Base-by-base conservation (phyloP, 1,140 invertebrate genomes). In the Copidosoma floridanum region DNA sequence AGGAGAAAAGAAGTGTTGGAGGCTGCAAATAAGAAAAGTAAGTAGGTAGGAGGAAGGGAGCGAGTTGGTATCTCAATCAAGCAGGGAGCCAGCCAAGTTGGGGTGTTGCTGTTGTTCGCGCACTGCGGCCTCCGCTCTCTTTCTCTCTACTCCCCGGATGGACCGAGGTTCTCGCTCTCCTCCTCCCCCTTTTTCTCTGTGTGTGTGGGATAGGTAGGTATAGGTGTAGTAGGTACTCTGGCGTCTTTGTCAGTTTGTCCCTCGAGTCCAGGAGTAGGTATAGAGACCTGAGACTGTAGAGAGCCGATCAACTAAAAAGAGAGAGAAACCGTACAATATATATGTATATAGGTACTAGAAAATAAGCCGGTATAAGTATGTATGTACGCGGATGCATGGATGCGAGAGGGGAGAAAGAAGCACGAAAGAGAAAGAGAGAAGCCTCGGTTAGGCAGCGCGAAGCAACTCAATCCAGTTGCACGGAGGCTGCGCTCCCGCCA, bases 381-480 rank as follows among this genome's bases (percentile, higher is more conserved):
- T n/a, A n/a, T n/a, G n/a, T n/a, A n/a, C n/a, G n/a, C n/a, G n/a
- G n/a, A n/a, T n/a, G n/a, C n/a, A n/a, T n/a, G n/a, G n/a, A 44
- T 37, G 64, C 16, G 32, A 23, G 44, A 11, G 12, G n/a, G 27
- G 26, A 50, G 26, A 27, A 27, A 12, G 40, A 56, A 24, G 38
- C 14, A 18, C 44, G 48, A 47, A 57, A 37, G 61, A 29, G 40
- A 44, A 58, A 63, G 67, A 62, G 65, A 58, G 68, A 69, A 68
- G 67, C 69, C 70, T 71, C 70, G 70, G 66, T 66, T 73, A 63
- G 64, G 62, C 59, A 71, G 69, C 75, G 71, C 64, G 53, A 52
- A 73, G 69, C 76, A 78, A 77, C 76, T 78, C 76, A 78, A 77
- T 78, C 74, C 77, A 78, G 76, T 77, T 72, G 71, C 70, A 71